Percentiles rank a stretch among this genome's conserved stretches.
These are phyloP conservation scores for Hetaerina americana DNA, from an alignment of 1,140 invertebrate species.

Conservation along the genomic window DNA sequence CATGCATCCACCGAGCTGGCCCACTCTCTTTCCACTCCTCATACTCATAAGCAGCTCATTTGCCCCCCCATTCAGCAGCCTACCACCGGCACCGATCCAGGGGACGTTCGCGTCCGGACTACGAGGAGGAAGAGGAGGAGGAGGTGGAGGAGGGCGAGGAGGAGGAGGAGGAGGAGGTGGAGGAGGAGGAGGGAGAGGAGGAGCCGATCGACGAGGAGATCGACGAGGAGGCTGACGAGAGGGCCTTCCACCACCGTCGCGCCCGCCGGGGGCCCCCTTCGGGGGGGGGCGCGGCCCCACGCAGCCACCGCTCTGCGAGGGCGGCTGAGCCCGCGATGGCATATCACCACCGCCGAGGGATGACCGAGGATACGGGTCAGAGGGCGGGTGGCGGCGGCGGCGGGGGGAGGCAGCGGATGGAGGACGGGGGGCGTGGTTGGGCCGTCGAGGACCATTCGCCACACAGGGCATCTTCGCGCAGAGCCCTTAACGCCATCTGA, in stretches of 20 bases:
- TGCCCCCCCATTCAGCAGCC: neutral
- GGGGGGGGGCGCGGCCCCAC: neutral
- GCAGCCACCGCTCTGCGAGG: neutral
- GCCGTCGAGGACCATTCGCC: conserved; percentile 32
- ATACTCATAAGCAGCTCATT: too few species aligned
- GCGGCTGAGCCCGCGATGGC: neutral
- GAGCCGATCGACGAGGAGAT: neutral
- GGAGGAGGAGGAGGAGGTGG: neutral
- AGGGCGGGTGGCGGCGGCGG: conserved; percentile 13
- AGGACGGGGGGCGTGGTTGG: conserved; percentile 18
- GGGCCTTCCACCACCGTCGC: neutral
- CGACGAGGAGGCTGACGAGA: neutral
- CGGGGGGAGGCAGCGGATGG: conserved; percentile 17
- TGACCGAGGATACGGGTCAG: neutral
- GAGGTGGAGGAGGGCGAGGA: neutral
- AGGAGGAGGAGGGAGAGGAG: neutral
- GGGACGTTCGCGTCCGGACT: neutral
- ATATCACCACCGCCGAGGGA: neutral
- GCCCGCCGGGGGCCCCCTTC: neutral
- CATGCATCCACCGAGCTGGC: too few species aligned
- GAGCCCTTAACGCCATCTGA: conserved; percentile 37
- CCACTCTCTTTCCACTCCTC: too few species aligned
- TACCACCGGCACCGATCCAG: neutral
- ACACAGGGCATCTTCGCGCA: conserved; percentile 32
- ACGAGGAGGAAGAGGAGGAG: neutral